Evolutionary conservation across 2,797 vertebrate species (phyloP).

Genomic region (Tangara arthus): DNA sequence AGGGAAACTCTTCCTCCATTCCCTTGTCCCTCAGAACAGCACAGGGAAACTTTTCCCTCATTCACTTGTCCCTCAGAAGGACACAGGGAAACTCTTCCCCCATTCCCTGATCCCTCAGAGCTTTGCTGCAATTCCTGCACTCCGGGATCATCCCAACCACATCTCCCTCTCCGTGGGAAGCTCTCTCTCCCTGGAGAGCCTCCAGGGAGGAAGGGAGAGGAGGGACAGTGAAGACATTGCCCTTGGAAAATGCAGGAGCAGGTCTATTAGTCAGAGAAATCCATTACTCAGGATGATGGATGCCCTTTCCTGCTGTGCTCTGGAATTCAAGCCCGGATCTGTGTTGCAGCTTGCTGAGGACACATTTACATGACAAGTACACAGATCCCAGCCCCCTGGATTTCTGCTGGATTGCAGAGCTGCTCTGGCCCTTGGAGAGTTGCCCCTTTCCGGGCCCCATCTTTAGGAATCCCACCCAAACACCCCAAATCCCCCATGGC

Average conservation of each 20-base stretch:
- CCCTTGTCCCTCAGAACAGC: rapidly evolving
- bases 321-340: neutral
- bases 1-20: neutral
- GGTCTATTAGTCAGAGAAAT: neutral
- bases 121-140: neutral
- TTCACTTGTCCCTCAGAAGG: rapidly evolving
- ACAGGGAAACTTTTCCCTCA: neutral
- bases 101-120: neutral
- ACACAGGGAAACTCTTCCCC: neutral
- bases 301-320: neutral
- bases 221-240: neutral
- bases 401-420: neutral
- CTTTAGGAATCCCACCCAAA: neutral
- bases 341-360: constrained; percentile 24
- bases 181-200: neutral
- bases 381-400: neutral
- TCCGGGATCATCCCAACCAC: neutral
- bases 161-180: neutral
- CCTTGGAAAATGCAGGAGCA: neutral
- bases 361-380: constrained; percentile 38
- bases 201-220: neutral
- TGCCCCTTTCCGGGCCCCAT: neutral
- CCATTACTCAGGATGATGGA: constrained; percentile 8
- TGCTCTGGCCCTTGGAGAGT: neutral
- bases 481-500: neutral